Base-by-base conservation (phyloP, 2,113 vertebrate species). In the Gambusia holbrooki region DNA sequence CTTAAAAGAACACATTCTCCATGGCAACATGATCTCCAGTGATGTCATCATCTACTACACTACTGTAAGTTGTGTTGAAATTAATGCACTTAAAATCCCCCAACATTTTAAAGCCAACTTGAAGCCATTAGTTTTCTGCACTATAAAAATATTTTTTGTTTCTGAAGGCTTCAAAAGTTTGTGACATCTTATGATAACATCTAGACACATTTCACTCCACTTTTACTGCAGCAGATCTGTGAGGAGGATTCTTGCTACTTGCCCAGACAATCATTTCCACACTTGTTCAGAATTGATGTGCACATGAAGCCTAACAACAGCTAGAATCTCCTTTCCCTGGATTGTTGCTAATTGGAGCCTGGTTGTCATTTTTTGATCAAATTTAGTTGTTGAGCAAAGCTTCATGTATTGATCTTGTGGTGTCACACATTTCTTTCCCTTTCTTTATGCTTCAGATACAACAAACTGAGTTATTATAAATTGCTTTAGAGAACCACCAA, bases 1-100 rank as follows among this genome's bases (percentile, higher is more conserved):
- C 87, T 90, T 99, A 88, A 98, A 98, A 88, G 98, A 99, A 40
- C 97, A 98, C 79, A 25, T 98, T 64, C 96, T 99, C 62, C 97
- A 99, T 29, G 95, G 98, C 61, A 96, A 98, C 90, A 95, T 96
- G 95, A 93, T 79, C 80, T 94, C 93, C 94, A 94, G 37, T 58
- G 98, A 99, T 84, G 88, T 96, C 87, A 95, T 99, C 82, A 94
- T 99, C 76, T 99, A 96, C 89, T 99, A 99, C 83, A 99, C 97
- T 77, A 99, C 97, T 89, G 98, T 96, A 93, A 83, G 95, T 84
- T 61, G 22, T 30, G 22, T 58, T 9, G 17, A 15, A 42, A 32
- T 17, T 29, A 58, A 32, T 32, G 40, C 33, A 13, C 1, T 77
- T 28, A 58, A 42, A 40, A 29, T 13, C 7, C 25, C n/a, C n/a